These are phyloP conservation scores for Dinothrombium tinctorium DNA, from an alignment of 1,140 invertebrate genomes.

Conservation along the genomic window DNA sequence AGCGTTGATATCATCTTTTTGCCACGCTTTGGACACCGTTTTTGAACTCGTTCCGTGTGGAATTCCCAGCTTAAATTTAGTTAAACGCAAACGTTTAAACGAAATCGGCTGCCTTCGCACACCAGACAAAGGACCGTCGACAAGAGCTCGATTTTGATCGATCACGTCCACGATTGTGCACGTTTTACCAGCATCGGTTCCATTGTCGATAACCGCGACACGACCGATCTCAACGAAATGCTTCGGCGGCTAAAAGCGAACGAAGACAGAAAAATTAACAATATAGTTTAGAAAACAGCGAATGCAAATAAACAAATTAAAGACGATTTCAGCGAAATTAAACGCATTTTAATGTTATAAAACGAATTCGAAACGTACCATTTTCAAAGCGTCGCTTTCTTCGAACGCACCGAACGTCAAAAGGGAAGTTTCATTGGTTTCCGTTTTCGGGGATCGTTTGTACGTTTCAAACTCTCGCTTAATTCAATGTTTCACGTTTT, in stretches of 20 bases:
- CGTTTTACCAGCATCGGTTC: conserved; percentile 65
- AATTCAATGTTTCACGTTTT: too few relatives aligned
- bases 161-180: conserved; percentile 84
- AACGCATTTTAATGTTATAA: too few relatives aligned
- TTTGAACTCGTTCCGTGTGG: conserved; percentile 61
- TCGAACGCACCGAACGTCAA: too few relatives aligned
- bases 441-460: too few relatives aligned
- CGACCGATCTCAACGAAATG: conserved; percentile 89
- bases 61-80: conserved; percentile 65
- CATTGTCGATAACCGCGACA: conserved; percentile 73
- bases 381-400: too few relatives aligned
- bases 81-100: conserved; percentile 73
- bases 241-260: conserved; percentile 49
- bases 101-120: conserved; percentile 61
- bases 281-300: background rate
- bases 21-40: conserved; percentile 70
- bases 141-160: conserved; percentile 80
- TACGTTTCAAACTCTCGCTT: too few relatives aligned
- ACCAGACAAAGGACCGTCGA: conserved; percentile 71
- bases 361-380: too few relatives aligned
- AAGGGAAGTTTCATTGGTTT: too few relatives aligned
- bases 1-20: conserved; percentile 26
- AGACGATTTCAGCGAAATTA: too few relatives aligned
- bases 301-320: background rate
- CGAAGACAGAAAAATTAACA: background rate